Conservation (phyloP, 2,888 invertebrate genomes). For the Pherbina coryleti region DNA sequence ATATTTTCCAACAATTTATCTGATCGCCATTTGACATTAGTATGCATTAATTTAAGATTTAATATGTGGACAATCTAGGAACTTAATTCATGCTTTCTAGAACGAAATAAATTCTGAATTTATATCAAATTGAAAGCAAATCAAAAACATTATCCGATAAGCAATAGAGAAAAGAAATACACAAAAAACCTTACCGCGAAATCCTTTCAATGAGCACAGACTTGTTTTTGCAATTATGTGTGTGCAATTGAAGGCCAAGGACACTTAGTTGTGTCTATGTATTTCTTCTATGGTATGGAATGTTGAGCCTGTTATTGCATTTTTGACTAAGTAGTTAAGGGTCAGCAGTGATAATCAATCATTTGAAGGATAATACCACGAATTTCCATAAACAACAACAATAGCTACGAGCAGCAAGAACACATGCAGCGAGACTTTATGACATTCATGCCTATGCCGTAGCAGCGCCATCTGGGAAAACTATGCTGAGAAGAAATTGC, state of each 20-base stretch:
- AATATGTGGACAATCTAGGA: conserved; percentile 3
- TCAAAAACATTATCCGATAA: too few species aligned
- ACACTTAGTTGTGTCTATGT: background rate
- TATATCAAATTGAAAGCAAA: too few species aligned
- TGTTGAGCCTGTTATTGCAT: conserved; percentile 19
- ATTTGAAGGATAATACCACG: conserved; percentile 39
- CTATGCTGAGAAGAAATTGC: conserved; percentile 2
- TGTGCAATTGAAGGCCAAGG: conserved; percentile 23
- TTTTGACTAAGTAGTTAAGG: conserved; percentile 36
- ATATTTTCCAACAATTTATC: conserved; percentile 24
- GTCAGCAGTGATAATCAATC: conserved; percentile 41
- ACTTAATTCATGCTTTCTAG: background rate
- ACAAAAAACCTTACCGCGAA: too few species aligned
- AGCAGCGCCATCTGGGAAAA: conserved; percentile 22
- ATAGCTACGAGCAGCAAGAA: background rate
- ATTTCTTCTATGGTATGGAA: background rate
- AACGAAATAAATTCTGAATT: too few species aligned
- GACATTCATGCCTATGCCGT: background rate
- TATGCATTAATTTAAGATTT: conserved; percentile 27
- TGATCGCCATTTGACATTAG: conserved; percentile 18
- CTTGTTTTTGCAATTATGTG: background rate
- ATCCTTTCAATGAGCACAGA: background rate
- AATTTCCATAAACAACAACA: conserved; percentile 39
- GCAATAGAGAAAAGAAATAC: too few species aligned
- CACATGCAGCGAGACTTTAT: background rate